Conservation (phyloP, 2,113 vertebrate species). For the Tretioscincus oriximinensis region DNA sequence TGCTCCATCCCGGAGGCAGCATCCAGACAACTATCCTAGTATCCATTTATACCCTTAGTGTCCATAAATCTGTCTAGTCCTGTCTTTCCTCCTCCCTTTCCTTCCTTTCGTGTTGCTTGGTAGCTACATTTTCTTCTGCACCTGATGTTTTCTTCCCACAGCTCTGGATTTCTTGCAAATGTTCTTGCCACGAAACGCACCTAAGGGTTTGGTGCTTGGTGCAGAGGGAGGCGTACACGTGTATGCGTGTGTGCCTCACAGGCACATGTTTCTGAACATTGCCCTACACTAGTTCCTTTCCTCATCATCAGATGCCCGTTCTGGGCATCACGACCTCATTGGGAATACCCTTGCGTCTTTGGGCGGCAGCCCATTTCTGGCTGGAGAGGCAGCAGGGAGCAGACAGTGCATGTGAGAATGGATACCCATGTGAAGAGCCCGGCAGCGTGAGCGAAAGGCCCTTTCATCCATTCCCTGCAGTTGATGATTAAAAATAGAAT, state of each 20-base stretch:
- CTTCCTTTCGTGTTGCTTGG: background rate
- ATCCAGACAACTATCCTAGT: no score
- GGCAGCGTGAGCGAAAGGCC: background rate
- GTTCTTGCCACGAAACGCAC: background rate
- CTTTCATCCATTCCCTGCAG: background rate
- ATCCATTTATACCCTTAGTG: no score
- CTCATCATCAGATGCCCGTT: background rate
- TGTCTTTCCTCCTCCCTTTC: background rate
- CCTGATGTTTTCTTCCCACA: background rate
- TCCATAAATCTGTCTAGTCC: no score
- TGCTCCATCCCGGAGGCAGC: no score
- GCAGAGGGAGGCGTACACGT: background rate
- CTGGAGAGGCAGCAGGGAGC: slow-evolving; percentile 29
- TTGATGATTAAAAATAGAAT: background rate
- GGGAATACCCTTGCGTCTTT: slow-evolving; percentile 32
- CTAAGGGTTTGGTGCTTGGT: accelerated
- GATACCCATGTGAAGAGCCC: accelerated
- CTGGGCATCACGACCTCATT: slow-evolving; percentile 32
- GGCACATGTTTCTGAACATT: background rate
- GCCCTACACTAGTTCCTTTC: background rate
- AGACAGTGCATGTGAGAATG: background rate
- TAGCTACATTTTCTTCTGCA: slow-evolving; percentile 14
- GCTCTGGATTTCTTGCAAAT: background rate
- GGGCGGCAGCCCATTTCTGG: slow-evolving; percentile 10
- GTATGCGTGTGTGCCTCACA: background rate